Evolutionary conservation across 2,113 vertebrate species (phyloP).

Genomic region (Xenopus laevis): DNA sequence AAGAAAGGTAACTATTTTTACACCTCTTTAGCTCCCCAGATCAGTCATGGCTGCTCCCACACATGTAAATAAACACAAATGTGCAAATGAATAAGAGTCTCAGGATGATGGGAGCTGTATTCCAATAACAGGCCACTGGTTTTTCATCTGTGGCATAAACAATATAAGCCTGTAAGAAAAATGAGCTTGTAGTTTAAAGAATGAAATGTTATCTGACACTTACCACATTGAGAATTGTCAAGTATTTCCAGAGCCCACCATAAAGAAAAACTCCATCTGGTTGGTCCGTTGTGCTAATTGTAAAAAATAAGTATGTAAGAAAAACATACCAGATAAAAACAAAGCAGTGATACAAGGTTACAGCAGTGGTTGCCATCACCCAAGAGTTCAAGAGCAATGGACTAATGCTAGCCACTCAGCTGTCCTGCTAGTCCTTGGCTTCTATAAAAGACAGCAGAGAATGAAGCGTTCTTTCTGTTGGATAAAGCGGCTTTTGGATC

Average conservation of each 20-base stretch:
- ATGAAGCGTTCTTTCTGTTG: slow-evolving; percentile 1
- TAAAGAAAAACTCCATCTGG: slow-evolving; percentile 51
- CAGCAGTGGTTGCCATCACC: slow-evolving; percentile 51
- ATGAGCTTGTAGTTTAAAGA: background rate
- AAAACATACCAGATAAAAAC: slow-evolving; percentile 63
- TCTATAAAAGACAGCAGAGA: background rate
- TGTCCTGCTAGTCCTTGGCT: slow-evolving; percentile 10
- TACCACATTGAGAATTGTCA: slow-evolving; percentile 75
- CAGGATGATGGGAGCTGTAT: too few species aligned
- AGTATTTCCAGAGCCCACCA: slow-evolving; percentile 65
- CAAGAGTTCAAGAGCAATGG: background rate
- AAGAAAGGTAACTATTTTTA: too few species aligned
- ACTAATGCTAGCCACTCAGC: background rate
- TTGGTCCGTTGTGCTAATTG: background rate
- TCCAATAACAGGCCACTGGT: too few species aligned
- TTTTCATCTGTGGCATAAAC: too few species aligned
- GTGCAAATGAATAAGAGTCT: too few species aligned
- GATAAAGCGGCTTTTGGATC: background rate
- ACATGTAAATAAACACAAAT: too few species aligned
- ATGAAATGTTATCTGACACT: slow-evolving; percentile 38
- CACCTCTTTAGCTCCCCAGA: too few species aligned
- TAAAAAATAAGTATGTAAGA: slow-evolving; percentile 50
- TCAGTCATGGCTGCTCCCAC: too few species aligned
- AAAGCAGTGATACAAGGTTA: slow-evolving; percentile 54
- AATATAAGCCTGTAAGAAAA: background rate